Base-by-base conservation (phyloP, 2,888 invertebrate species). In the Drosophila kuntzei region DNA sequence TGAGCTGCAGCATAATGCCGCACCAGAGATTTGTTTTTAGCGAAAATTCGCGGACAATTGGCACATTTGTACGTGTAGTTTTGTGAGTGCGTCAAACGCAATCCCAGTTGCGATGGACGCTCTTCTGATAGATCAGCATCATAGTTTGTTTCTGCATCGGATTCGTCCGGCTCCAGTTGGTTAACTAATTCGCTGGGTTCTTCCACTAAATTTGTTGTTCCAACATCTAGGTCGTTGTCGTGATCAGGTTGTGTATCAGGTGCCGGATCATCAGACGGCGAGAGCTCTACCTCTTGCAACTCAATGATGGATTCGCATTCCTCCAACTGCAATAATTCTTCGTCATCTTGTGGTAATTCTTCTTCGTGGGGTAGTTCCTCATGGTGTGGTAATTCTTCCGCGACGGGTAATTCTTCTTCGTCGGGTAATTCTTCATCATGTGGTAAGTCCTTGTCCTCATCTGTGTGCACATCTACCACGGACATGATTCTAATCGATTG, bases 1-100 rank as follows among this genome's bases (percentile, higher is more conserved):
- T 90, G 90, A 0, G 88, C 88, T 1, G 61, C 25, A 34, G 77
- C 74, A 44, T 78, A 75, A 37, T 91, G 91, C 0, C 89, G 79
- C 0, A 69, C 37, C 1, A 91, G 67, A 0, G 90, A 85, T 32
- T 83, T 80, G 12, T 66, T 69, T 57, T 89, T 90, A 3, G 90
- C 90, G 58, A 89, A 91, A 2, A 77, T 62, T 2, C 90, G 77
- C 11, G 87, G 80, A 53, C 90, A 90, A 22, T 71, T 62, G 1
- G 27, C 54, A 32, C 90, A 90, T 44, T 87, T 88, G 9, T 72
- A 80, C 8, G 47, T 57, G 9, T 51, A 80, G 22, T 62, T 70
- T 22, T 73, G 57, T 0, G 79, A 77, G 11, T 66, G 60, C 1
- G 53, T 43, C 16, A 90, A 39, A 0, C 89, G 84, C 47, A 82